Base-by-base conservation (phyloP, 2,888 invertebrate species). In the Lapara coniferarum region DNA sequence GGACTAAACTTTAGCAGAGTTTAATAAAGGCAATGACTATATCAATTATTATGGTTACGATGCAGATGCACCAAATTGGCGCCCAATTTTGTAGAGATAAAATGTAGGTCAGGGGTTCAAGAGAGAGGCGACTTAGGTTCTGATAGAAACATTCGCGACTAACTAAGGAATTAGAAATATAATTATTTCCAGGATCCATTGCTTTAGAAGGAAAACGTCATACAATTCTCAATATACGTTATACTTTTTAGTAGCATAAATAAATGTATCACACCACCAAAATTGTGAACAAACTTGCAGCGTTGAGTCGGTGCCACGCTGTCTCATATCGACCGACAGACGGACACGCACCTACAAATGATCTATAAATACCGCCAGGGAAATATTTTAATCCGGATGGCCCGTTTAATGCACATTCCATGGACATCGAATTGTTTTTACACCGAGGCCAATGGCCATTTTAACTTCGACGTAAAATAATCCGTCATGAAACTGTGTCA, bases 351-450 rank as follows among this genome's bases (percentile, higher is more conserved):
- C 90, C 89, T 88, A 88, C 89, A 83, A 87, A 87, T 85, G 88
- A 85, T 91, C 92, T 92, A 93, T 90, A 90, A 92, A 93, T 93
- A 93, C 82, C 89, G 80, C 79, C 85, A 87, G 85, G 85, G 89
- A 91, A 92, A 92, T 93, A 93, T 93, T 93, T 93, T 91, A 92
- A 93, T 93, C 91, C 90, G 87, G 88, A 90, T 91, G 89, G 89
- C 89, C 86, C 88, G 89, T 89, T 91, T 89, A 89, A 89, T 91
- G 86, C 87, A 90, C 91, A 91, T 91, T 91, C 91, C 88, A 84
- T 85, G 79, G 84, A 84, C 86, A 89, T 87, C 84, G 77, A 80
- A 85, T 86, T 80, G 80, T 83, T 84, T 86, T 88, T 85, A 82
- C 81, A 83, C 81, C 72, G 81, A 84, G 87, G 85, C 80, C 88